These are phyloP conservation scores for Indicator indicator DNA, from an alignment of 2,113 vertebrate species.

Conservation along the genomic window DNA sequence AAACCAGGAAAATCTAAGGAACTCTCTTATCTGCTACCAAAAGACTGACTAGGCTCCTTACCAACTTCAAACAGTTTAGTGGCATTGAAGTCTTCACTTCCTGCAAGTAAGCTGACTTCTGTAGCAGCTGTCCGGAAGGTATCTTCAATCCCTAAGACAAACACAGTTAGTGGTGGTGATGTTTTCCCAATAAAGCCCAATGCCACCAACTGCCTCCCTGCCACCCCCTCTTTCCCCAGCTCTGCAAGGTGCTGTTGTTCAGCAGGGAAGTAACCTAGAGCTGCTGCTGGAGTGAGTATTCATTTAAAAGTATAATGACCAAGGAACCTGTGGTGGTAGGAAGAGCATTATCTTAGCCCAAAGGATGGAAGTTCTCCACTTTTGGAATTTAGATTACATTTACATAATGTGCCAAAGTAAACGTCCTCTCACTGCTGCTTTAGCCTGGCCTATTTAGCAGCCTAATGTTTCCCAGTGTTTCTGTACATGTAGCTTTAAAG, in stretches of 20 bases:
- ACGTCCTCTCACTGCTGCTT: background rate
- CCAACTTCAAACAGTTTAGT: constrained; percentile 96
- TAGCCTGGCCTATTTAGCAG: background rate
- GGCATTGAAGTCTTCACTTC: constrained; percentile 95
- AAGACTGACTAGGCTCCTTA: constrained; percentile 73
- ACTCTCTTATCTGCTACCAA: background rate
- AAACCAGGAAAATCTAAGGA: background rate
- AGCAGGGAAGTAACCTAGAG: background rate
- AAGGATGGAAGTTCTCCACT: background rate
- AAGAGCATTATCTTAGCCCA: background rate
- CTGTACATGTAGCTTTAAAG: background rate
- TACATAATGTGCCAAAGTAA: background rate
- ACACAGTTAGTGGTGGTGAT: background rate
- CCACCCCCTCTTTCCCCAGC: background rate
- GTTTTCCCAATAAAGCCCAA: background rate
- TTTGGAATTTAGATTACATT: background rate
- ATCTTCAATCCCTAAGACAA: constrained; percentile 90
- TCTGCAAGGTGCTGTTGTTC: background rate
- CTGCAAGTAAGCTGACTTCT: constrained; percentile 93
- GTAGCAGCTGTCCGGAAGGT: constrained; percentile 95
- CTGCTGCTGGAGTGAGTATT: background rate
- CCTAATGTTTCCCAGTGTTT: background rate
- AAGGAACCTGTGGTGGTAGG: background rate
- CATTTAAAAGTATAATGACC: background rate
- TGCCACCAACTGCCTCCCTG: background rate